Evolutionary conservation across 2,113 vertebrate genomes (phyloP), one percentile per base, ranked within the genome.

Genomic region (Spheniscus mendiculus): DNA sequence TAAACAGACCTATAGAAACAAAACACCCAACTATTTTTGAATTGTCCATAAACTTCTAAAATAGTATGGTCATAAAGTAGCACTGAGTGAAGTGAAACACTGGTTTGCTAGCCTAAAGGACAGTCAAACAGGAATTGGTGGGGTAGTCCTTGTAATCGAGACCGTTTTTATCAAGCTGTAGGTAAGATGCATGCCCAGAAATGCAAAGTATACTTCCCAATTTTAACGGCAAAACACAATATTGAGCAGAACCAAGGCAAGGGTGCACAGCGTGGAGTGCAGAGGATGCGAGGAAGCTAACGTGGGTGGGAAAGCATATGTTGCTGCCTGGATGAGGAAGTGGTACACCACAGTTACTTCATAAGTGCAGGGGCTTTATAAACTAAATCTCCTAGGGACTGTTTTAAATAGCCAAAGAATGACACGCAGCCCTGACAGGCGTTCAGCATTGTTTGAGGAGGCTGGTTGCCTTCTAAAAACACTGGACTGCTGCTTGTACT

Each of bases 311-410:
- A 98, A 97, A 97, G 96, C 98, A 98, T 97, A 98, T 97, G 98
- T 94, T 97, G 97, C 98, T 97, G 98, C 86, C 94, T 92, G 97
- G 97, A 97, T 98, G 97, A 99, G 99, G 99, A 99, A 99, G 99
- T 98, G 99, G 99, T 99, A 97, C 83, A 98, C 99, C 99, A 98
- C 98, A 98, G 98, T 97, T 98, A 96, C 98, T 99, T 98, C 98
- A 95, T 98, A 97, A 98, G 98, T 97, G 98, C 85, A 94, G 99
- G 97, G 97, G 98, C 98, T 99, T 98, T 98, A 98, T 97, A 98
- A 98, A 98, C 96, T 97, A 95, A 95, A 97, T 97, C 98, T 98
- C 90, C 76, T 81, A 98, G 97, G 98, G 98, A 83, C 79, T 93
- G 97, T 97, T 98, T 97, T 91, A 98, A 98, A 98, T 95, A 98